These are phyloP conservation scores for Oscheius sp. DNA, from an alignment of 2,888 invertebrate genomes.

Conservation along the genomic window DNA sequence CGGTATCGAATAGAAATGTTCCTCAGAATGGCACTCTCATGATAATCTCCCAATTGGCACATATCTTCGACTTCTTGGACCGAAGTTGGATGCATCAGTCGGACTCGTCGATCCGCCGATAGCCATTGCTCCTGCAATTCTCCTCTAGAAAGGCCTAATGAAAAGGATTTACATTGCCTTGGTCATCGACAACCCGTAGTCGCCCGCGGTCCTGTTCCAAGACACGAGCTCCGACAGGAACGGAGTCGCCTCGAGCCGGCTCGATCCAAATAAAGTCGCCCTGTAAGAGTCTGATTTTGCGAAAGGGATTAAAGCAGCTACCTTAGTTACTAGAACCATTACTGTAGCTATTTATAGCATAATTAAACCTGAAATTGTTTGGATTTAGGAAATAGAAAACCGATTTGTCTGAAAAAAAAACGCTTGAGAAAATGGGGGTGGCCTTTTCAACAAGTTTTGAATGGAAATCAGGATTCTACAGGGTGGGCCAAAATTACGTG, in stretches of 20 bases:
- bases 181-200: conserved; percentile 95
- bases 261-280: conserved; percentile 99
- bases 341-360: background rate
- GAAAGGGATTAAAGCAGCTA: background rate
- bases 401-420: no score
- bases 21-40: conserved; percentile 96
- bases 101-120: conserved; percentile 89
- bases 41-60: conserved; percentile 97
- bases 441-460: no score
- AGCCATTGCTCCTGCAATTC: conserved; percentile 87
- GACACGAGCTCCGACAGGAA: conserved; percentile 93
- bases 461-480: no score
- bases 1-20: conserved; percentile 97
- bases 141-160: background rate
- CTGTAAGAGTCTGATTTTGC: conserved; percentile 74
- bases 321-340: conserved; percentile 16
- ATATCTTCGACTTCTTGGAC: conserved; percentile 92
- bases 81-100: conserved; percentile 65
- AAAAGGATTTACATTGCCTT: conserved; percentile 79
- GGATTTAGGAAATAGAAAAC: no score
- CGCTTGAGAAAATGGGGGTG: no score
- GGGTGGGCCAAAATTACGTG: no score
- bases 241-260: conserved; percentile 77
- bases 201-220: conserved; percentile 82
- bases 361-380: background rate